These are phyloP conservation scores for Grantiella picta DNA, from an alignment of 2,113 vertebrate species.

Conservation along the genomic window DNA sequence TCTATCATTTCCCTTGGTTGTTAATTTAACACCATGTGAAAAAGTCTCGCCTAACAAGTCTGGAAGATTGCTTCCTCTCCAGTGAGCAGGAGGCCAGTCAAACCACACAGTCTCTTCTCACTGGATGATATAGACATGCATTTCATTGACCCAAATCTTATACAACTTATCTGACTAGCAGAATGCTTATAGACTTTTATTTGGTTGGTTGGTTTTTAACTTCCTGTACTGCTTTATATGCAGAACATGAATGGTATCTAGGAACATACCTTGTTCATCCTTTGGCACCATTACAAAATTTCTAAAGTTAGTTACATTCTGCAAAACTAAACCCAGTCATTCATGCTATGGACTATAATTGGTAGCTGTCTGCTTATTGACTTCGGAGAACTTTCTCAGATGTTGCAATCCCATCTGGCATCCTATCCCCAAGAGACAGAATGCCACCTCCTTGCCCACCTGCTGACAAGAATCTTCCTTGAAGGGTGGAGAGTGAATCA, in stretches of 20 bases:
- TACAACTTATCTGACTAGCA: neutral
- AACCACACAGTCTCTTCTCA: neutral
- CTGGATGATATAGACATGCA: accelerated
- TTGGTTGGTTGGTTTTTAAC: neutral
- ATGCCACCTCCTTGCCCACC: neutral
- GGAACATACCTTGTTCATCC: neutral
- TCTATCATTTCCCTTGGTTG: neutral
- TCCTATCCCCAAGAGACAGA: neutral
- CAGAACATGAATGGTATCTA: neutral
- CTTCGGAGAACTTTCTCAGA: neutral
- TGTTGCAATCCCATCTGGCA: neutral
- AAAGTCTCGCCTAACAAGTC: neutral
- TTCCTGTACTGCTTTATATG: neutral
- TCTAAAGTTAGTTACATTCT: neutral
- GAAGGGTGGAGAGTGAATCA: neutral
- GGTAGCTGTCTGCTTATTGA: neutral
- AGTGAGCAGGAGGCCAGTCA: neutral
- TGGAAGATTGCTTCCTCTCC: neutral
- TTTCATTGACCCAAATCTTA: neutral
- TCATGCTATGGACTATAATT: neutral
- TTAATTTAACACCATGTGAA: neutral
- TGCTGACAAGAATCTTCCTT: neutral
- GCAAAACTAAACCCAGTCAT: neutral
- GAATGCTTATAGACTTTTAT: neutral
- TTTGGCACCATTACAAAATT: neutral